Evolutionary conservation across 2,888 invertebrate species (phyloP).

Genomic region (Leptothorax acervorum): DNA sequence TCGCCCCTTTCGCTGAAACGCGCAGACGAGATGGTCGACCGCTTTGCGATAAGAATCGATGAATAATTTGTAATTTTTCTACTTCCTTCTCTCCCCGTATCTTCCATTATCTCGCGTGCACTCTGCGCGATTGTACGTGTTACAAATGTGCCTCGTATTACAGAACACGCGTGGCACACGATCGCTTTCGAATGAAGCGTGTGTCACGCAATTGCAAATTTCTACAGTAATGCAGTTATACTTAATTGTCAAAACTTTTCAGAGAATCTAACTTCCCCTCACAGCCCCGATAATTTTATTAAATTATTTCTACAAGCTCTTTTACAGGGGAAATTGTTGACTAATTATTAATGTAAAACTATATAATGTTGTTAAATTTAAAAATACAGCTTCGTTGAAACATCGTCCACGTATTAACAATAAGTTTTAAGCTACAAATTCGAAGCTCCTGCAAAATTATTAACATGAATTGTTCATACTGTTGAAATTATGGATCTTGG

Average conservation of each 20-base stretch:
- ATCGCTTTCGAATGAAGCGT: not conserved
- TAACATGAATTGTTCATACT: not conserved
- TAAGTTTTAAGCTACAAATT: not conserved
- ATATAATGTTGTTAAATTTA: not conserved
- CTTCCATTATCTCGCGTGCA: conserved; percentile 38
- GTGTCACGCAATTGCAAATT: conserved; percentile 11
- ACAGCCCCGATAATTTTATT: not conserved
- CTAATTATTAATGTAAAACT: not conserved
- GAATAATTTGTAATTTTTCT: conserved; percentile 46
- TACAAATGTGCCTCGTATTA: not conserved
- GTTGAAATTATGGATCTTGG: not conserved
- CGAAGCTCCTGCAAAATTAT: not conserved
- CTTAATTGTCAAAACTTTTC: conserved; percentile 15
- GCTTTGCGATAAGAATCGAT: conserved; percentile 38
- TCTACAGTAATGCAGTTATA: not conserved
- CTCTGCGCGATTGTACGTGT: not conserved
- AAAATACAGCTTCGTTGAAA: not conserved
- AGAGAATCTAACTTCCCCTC: not conserved
- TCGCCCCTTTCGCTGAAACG: not conserved
- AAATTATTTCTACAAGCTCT: not conserved
- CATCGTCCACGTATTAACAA: not conserved
- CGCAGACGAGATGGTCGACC: not conserved
- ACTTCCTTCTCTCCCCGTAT: not conserved
- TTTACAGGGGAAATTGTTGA: not conserved
- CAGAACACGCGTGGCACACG: not conserved